Base-by-base conservation (phyloP, 2,113 vertebrate genomes). In the Trematomus loennbergii region DNA sequence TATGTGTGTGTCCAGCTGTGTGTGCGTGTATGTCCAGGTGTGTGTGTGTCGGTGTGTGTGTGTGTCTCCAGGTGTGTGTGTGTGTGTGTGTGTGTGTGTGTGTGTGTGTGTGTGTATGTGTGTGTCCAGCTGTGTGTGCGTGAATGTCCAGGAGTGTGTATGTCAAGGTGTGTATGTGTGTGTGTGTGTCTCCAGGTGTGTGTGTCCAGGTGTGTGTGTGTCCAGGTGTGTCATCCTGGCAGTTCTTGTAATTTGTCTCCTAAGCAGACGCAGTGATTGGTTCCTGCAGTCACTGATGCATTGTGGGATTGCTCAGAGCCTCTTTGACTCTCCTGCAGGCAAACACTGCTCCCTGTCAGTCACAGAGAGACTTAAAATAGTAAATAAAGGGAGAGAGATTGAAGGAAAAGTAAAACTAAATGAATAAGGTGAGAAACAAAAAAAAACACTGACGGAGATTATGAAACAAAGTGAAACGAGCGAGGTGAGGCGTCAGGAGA, bases 231-330 rank as follows among this genome's bases (percentile, higher is more conserved):
- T 3, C 9, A 8, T 36, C 54, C 54, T 43, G 48, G 43, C 59
- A 65, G 59, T 20, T 71, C 65, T 43, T 52, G 65, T 77, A 60
- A 60, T 75, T 69, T 13, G 4, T 73, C 61, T 46, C 25, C 25
- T 61, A 60, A 74, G 33, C 52, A 73, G 67, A 82, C 48, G 16
- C 49, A 53, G 4, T 75, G 25, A 46, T n/a, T 73, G 72, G 67
- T 59, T 72, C 33, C 22, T 61, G 1, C 48, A 20, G 43, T 46
- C 59, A 15, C 68, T 43, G 72, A 83, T 49, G 67, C 53, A 71
- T 62, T 68, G 69, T 29, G n/a, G 62, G 61, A 68, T 78, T 72
- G 73, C 55, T 83, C n/a, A n/a, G n/a, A n/a, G n/a, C n/a, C n/a
- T n/a, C n/a, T n/a, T n/a, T n/a, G n/a, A n/a, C n/a, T n/a, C n/a